These are phyloP conservation scores for Abscondita cerata DNA, from an alignment of 2,888 invertebrate species.

Conservation along the genomic window DNA sequence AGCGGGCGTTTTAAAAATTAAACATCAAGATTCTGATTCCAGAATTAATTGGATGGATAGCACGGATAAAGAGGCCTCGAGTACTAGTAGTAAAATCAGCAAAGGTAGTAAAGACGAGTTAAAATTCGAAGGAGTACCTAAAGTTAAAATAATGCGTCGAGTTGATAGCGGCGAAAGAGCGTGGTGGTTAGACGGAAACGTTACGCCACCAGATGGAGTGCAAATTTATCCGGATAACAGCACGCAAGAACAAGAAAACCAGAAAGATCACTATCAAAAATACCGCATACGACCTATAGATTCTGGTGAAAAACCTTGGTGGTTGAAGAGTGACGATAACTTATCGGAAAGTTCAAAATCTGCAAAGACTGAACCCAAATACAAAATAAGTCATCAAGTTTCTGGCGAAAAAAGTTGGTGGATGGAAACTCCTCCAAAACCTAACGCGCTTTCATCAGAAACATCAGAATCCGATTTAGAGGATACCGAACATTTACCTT, in stretches of 20 bases:
- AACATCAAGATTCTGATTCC: slow-evolving; percentile 65
- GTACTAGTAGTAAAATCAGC: background rate
- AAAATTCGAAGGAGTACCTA: background rate
- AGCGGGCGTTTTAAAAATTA: slow-evolving; percentile 74
- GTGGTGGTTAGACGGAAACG: slow-evolving; percentile 75
- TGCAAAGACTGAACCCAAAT: slow-evolving; percentile 37
- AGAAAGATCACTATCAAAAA: slow-evolving; percentile 60
- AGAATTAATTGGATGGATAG: slow-evolving; percentile 56
- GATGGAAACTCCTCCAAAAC: slow-evolving; percentile 59
- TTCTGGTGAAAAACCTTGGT: slow-evolving; percentile 75
- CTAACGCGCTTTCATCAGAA: slow-evolving; percentile 48
- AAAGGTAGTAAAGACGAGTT: slow-evolving; percentile 50
- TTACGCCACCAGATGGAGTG: slow-evolving; percentile 71
- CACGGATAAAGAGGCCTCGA: background rate
- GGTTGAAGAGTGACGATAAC: slow-evolving; percentile 63
- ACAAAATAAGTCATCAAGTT: slow-evolving; percentile 59
- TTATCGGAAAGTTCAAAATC: slow-evolving; percentile 37
- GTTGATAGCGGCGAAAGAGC: slow-evolving; percentile 67
- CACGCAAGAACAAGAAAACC: slow-evolving; percentile 26
- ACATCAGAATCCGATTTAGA: slow-evolving; percentile 60
- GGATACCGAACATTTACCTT: slow-evolving; percentile 62
- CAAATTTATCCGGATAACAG: slow-evolving; percentile 52
- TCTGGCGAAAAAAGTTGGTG: slow-evolving; percentile 65
- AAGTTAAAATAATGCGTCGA: slow-evolving; percentile 21
- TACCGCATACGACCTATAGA: slow-evolving; percentile 69